These are phyloP conservation scores for Thomomys bottae DNA, from an alignment of 2,113 vertebrate genomes.

Conservation along the genomic window DNA sequence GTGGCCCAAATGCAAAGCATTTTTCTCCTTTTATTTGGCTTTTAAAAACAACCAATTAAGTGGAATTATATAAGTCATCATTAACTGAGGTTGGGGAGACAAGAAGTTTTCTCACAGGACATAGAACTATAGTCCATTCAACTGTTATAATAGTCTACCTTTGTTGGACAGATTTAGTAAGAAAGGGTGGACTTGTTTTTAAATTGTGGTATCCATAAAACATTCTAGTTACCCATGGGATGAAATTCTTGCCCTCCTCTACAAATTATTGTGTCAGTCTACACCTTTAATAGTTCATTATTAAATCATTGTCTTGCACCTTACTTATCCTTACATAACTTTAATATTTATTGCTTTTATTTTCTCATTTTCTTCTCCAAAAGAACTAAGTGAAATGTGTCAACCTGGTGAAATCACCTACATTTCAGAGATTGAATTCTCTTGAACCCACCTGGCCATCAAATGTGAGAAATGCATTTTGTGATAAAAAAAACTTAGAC, in stretches of 20 bases:
- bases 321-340: not conserved
- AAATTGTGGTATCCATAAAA: not conserved
- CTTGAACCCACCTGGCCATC: not conserved
- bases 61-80: not conserved
- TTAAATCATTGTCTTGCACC: not conserved
- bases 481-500: not conserved
- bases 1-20: not conserved
- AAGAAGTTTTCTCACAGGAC: not conserved
- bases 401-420: not conserved
- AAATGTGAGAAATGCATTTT: not conserved
- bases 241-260: not conserved
- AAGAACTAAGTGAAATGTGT: not conserved
- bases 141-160: not conserved
- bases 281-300: not conserved
- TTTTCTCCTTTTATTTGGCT: not conserved
- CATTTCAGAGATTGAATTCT: not conserved
- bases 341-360: not conserved
- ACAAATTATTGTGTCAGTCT: not conserved
- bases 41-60: slow-evolving; percentile 2
- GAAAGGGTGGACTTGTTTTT: not conserved
- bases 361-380: not conserved
- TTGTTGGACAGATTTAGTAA: not conserved
- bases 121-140: not conserved
- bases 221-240: not conserved
- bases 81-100: not conserved